Percentiles rank a stretch among this genome's conserved stretches.
phyloP scores from a whole-genome alignment of 2,113 vertebrate genomes.

The Pleuronectes platessa region DNA sequence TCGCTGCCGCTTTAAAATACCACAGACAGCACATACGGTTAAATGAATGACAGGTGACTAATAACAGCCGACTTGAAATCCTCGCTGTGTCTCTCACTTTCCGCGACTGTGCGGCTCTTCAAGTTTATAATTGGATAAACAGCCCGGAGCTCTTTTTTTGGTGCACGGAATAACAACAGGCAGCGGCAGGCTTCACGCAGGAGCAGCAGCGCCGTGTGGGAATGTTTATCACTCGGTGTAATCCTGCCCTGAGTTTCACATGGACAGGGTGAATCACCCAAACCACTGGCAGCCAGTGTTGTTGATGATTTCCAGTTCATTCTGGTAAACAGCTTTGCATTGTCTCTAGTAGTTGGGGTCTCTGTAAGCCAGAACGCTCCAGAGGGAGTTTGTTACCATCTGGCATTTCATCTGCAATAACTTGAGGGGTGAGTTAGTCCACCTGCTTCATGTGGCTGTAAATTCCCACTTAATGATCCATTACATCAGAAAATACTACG shows the following conservation, averaged over 20 bases:
- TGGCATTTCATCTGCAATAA: constrained; percentile 52
- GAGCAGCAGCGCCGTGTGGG: constrained; percentile 17
- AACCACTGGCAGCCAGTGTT: constrained; percentile 69
- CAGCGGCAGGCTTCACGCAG: constrained; percentile 8
- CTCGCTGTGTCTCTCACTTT: constrained; percentile 35
- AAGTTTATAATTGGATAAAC: constrained; percentile 35
- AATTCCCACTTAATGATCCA: constrained; percentile 11
- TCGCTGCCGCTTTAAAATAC: constrained; percentile 32
- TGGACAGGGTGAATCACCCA: constrained; percentile 69
- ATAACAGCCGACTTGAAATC: constrained; percentile 31
- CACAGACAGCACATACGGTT: not conserved
- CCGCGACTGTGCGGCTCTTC: constrained; percentile 4
- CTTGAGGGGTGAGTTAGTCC: constrained; percentile 46
- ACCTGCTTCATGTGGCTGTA: constrained; percentile 4
- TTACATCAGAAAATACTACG: not conserved
- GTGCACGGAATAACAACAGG: constrained; percentile 39
- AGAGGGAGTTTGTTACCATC: constrained; percentile 63
- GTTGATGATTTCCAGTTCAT: constrained; percentile 69
- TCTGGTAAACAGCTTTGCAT: constrained; percentile 77
- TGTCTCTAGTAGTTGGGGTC: constrained; percentile 63
- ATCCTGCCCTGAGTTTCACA: constrained; percentile 58
- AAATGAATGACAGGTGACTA: constrained; percentile 32
- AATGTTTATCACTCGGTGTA: constrained; percentile 66
- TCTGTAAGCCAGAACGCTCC: constrained; percentile 69
- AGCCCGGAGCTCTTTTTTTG: constrained; percentile 49